A percentile compares a stretch with the other conserved stretches of the same genome.
Evolutionary conservation across 2,797 vertebrate genomes (phyloP).

Genomic region (Psittacula derbiana): DNA sequence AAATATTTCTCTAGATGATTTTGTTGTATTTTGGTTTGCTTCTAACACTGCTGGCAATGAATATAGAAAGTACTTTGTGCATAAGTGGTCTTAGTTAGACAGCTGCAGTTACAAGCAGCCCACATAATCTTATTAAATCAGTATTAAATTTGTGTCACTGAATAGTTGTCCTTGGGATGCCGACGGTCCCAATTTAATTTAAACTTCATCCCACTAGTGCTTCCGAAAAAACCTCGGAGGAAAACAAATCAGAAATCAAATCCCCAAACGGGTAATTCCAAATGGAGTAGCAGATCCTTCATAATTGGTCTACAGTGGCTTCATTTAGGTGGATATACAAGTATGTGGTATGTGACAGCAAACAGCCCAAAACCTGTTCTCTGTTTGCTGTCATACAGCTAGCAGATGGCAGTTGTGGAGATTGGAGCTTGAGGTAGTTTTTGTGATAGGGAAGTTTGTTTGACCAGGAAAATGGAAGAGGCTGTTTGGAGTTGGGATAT

Average conservation of each 20-base stretch:
- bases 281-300: conserved; percentile 3
- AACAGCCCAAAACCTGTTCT: neutral
- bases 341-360: neutral
- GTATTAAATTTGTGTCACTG: conserved; percentile 11
- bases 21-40: neutral
- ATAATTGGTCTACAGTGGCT: conserved; percentile 23
- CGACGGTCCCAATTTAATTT: conserved; percentile 44
- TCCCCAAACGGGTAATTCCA: conserved; percentile 6
- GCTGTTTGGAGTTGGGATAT: rapidly evolving
- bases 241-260: conserved; percentile 52
- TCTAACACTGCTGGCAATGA: neutral
- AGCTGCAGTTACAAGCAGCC: conserved; percentile 28
- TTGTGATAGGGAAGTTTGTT: neutral
- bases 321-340: neutral
- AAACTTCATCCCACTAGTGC: conserved; percentile 26
- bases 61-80: conserved; percentile 8
- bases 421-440: neutral
- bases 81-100: conserved; percentile 2
- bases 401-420: neutral
- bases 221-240: conserved; percentile 44
- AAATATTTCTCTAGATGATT: neutral
- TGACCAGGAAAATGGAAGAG: neutral
- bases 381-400: neutral
- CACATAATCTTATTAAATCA: conserved; percentile 49
- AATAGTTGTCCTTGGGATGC: conserved; percentile 35